Conservation (phyloP, 1,140 invertebrate species). For the Ceratosolen solmsi region DNA sequence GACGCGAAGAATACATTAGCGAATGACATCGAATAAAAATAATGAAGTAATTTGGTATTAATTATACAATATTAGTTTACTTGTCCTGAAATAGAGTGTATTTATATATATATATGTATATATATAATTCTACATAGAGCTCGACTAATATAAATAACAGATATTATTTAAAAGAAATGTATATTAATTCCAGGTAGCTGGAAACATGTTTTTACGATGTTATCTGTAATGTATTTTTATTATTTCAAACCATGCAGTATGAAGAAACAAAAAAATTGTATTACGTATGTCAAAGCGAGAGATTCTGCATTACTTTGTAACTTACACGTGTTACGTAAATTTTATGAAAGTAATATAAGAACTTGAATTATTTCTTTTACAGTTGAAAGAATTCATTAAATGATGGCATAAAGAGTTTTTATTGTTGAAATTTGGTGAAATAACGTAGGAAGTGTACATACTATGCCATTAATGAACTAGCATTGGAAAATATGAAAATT, state of each 20-base stretch:
- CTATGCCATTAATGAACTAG: neutral
- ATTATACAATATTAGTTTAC: neutral
- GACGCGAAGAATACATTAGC: neutral
- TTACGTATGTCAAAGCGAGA: neutral
- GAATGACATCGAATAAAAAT: neutral
- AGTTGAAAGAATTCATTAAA: slow-evolving; percentile 9
- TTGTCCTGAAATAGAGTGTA: no score
- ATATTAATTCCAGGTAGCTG: neutral
- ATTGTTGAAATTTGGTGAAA: neutral
- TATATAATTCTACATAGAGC: no score
- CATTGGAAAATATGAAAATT: neutral
- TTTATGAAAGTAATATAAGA: slow-evolving; percentile 18
- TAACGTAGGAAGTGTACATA: neutral
- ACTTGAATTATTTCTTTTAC: neutral
- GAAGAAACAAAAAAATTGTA: neutral
- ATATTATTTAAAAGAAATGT: neutral
- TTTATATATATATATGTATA: no score
- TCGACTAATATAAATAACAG: no score
- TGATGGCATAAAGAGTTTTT: neutral
- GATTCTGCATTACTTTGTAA: slow-evolving; percentile 15
- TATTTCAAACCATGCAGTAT: neutral
- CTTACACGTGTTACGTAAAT: neutral
- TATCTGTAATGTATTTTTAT: slow-evolving; percentile 10
- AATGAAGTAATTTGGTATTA: neutral
- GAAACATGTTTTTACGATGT: neutral